A percentile compares a stretch with the other conserved stretches of the same genome.
phyloP scores from a whole-genome alignment of 2,113 vertebrate species.

The Castor canadensis region DNA sequence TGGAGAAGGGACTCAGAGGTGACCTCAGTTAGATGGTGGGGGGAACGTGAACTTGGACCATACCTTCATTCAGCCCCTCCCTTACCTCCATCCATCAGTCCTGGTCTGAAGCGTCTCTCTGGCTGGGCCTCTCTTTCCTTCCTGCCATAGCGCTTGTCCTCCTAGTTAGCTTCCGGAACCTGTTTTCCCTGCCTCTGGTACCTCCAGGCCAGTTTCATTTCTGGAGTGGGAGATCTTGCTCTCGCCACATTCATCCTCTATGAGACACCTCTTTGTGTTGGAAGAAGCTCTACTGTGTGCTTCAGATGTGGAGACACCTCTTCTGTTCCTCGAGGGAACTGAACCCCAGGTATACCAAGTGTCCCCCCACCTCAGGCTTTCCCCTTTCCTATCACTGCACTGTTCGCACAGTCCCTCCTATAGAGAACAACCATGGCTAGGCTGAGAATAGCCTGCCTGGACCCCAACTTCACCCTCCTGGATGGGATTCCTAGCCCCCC shows the following conservation, averaged over 20 bases:
- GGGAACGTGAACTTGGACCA: not conserved
- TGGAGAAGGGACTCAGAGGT: not conserved
- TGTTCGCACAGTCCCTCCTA: not conserved
- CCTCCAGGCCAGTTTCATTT: not conserved
- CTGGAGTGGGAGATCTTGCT: not conserved
- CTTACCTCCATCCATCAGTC: accelerated
- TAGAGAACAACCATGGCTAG: accelerated
- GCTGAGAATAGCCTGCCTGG: not conserved
- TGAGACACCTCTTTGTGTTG: accelerated
- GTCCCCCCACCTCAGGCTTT: not conserved
- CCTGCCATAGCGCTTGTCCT: not conserved
- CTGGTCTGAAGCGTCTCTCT: not conserved
- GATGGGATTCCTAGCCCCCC: not conserved
- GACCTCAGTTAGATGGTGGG: not conserved
- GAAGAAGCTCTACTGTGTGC: not conserved
- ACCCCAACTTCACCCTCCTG: accelerated
- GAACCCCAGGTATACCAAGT: not conserved
- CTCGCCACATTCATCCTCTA: accelerated
- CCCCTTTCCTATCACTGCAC: accelerated
- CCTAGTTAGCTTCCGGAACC: accelerated
- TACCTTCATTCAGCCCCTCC: accelerated
- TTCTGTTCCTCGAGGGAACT: not conserved
- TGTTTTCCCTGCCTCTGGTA: accelerated
- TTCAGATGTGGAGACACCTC: no score
- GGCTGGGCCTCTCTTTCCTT: accelerated